phyloP scores from a whole-genome alignment of 1,140 invertebrate species.

The Drosophila varians region DNA sequence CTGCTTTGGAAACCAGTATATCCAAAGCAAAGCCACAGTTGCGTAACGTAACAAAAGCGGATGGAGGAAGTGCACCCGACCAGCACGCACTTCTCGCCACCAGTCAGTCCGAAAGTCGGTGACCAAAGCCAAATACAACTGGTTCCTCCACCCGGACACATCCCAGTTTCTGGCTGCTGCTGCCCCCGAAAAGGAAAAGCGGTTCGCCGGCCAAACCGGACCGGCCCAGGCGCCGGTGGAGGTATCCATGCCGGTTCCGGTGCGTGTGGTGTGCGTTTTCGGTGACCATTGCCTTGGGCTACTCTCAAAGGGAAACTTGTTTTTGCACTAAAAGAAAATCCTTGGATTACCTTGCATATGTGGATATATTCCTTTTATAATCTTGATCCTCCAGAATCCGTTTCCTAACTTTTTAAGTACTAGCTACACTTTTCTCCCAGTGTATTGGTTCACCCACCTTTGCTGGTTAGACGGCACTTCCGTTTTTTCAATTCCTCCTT shows the following conservation, averaged over 20 bases:
- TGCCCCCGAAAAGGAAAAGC: constrained; percentile 30
- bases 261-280: not conserved
- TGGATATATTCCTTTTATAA: too few relatives aligned
- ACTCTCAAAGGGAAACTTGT: constrained; percentile 2
- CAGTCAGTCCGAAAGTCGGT: constrained; percentile 25
- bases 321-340: constrained; percentile 1
- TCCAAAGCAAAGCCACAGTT: not conserved
- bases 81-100: constrained; percentile 1
- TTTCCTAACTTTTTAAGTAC: not conserved
- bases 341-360: not conserved
- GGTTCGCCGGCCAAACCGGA: constrained; percentile 26
- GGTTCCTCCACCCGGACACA: constrained; percentile 18
- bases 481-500: constrained; percentile 32
- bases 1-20: not conserved
- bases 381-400: not conserved
- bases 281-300: not conserved
- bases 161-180: constrained; percentile 9
- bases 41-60: not conserved
- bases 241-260: not conserved
- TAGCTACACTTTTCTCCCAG: not conserved
- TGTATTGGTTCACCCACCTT: constrained; percentile 5
- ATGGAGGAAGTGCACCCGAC: constrained; percentile 15
- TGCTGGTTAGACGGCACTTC: not conserved
- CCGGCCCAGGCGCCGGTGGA: not conserved
- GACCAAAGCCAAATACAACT: constrained; percentile 23